phyloP scores from a whole-genome alignment of 2,888 invertebrate species.

The Galerucella pusilla region DNA sequence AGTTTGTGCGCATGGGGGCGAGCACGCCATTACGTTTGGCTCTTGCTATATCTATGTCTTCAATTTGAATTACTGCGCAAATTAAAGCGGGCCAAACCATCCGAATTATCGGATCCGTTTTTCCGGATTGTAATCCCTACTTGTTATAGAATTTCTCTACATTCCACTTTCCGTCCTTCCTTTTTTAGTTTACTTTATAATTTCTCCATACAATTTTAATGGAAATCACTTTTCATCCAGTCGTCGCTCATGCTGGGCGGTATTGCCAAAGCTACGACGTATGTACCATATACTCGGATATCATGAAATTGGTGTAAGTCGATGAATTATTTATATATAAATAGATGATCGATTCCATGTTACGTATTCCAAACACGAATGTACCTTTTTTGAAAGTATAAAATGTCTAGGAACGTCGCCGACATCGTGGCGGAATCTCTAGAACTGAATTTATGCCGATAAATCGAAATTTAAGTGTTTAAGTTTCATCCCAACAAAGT shows the following conservation, averaged over 20 bases:
- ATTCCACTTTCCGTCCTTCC: too few relatives aligned
- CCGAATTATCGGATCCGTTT: too few relatives aligned
- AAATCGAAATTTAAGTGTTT: constrained; percentile 5
- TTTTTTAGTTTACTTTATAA: not conserved
- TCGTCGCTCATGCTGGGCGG: not conserved
- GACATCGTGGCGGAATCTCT: constrained; percentile 7
- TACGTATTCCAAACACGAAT: constrained; percentile 9
- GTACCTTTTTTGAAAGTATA: not conserved
- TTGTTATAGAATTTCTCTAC: too few relatives aligned
- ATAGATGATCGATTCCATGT: constrained; percentile 16
- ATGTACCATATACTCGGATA: not conserved
- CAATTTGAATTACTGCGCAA: too few relatives aligned
- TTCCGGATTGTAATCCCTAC: too few relatives aligned
- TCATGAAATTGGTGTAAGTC: constrained; percentile 7
- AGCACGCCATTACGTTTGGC: too few relatives aligned
- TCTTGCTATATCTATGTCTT: too few relatives aligned
- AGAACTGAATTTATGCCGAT: not conserved
- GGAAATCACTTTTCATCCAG: not conserved
- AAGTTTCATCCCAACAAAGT: too few relatives aligned
- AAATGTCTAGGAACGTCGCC: not conserved
- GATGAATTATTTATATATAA: constrained; percentile 25
- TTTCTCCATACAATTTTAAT: constrained; percentile 2
- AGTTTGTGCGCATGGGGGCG: too few relatives aligned
- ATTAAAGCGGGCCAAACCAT: too few relatives aligned
- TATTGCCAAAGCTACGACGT: not conserved